Evolutionary conservation across 2,888 invertebrate species (phyloP).

Genomic region (Drosophila greeni): DNA sequence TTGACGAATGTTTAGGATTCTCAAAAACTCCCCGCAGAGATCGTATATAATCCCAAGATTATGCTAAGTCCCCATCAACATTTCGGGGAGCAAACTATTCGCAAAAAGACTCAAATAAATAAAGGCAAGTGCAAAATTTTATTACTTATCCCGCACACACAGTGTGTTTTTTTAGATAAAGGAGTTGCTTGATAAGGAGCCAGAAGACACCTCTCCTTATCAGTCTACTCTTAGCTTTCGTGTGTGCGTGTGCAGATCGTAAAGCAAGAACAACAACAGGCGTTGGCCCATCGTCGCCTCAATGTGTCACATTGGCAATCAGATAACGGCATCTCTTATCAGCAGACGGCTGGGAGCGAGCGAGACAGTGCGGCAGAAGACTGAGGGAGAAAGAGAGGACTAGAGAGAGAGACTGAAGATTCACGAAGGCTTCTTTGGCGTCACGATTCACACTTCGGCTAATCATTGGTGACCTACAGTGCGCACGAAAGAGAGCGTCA

Average conservation of each 20-base stretch:
- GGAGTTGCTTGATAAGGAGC: slow-evolving; percentile 14
- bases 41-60: background rate
- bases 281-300: slow-evolving; percentile 45
- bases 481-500: background rate
- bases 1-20: background rate
- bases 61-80: background rate
- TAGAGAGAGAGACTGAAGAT: background rate
- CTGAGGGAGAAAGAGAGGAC: background rate
- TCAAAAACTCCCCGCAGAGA: slow-evolving; percentile 9
- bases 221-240: slow-evolving; percentile 9
- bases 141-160: slow-evolving; percentile 13
- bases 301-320: slow-evolving; percentile 54
- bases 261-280: slow-evolving; percentile 37
- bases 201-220: slow-evolving; percentile 30
- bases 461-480: slow-evolving; percentile 10
- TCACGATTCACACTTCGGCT: slow-evolving; percentile 24
- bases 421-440: slow-evolving; percentile 1
- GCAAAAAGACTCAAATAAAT: slow-evolving; percentile 18
- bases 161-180: slow-evolving; percentile 5
- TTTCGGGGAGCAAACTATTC: slow-evolving; percentile 13
- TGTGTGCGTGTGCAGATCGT: slow-evolving; percentile 52
- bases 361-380: background rate
- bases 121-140: slow-evolving; percentile 19
- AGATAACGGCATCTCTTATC: slow-evolving; percentile 53
- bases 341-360: slow-evolving; percentile 23